Percentiles rank a stretch among this genome's conserved stretches.
These are phyloP conservation scores for Chorisops tibialis DNA, from an alignment of 2,888 invertebrate species.

Conservation along the genomic window DNA sequence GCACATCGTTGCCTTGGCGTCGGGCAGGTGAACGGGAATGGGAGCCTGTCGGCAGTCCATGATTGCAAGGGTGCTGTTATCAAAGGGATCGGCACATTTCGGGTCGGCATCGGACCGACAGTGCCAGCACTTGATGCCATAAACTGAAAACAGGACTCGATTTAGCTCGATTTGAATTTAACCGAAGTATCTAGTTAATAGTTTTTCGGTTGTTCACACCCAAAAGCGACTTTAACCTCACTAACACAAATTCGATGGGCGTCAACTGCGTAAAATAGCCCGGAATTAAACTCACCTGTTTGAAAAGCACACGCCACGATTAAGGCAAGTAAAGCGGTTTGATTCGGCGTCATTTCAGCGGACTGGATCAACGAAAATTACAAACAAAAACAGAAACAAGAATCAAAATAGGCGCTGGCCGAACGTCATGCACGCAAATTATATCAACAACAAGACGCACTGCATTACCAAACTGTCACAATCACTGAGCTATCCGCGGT, in stretches of 20 bases:
- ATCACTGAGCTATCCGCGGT: no score
- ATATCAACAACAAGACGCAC: constrained; percentile 3
- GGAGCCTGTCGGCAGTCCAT: constrained; percentile 69
- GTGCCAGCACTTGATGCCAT: constrained; percentile 82
- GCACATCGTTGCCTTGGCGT: constrained; percentile 77
- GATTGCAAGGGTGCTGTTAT: constrained; percentile 82
- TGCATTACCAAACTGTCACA: constrained; percentile 11
- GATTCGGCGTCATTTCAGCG: not conserved
- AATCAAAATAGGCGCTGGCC: not conserved
- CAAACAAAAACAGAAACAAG: constrained; percentile 2
- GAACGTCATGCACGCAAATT: not conserved
- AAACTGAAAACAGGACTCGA: constrained; percentile 52
- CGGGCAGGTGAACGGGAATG: constrained; percentile 64
- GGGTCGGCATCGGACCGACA: constrained; percentile 86
- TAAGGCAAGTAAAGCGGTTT: not conserved
- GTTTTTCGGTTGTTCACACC: constrained; percentile 17
- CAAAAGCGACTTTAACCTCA: constrained; percentile 17
- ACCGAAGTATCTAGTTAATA: not conserved
- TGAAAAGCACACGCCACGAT: not conserved
- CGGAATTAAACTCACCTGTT: not conserved
- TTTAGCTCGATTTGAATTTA: not conserved
- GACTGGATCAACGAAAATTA: not conserved
- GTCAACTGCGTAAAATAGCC: not conserved
- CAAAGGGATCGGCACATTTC: constrained; percentile 89
- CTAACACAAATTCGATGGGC: not conserved